Evolutionary conservation across 2,888 invertebrate genomes (phyloP).

Genomic region (Troilus luridus): DNA sequence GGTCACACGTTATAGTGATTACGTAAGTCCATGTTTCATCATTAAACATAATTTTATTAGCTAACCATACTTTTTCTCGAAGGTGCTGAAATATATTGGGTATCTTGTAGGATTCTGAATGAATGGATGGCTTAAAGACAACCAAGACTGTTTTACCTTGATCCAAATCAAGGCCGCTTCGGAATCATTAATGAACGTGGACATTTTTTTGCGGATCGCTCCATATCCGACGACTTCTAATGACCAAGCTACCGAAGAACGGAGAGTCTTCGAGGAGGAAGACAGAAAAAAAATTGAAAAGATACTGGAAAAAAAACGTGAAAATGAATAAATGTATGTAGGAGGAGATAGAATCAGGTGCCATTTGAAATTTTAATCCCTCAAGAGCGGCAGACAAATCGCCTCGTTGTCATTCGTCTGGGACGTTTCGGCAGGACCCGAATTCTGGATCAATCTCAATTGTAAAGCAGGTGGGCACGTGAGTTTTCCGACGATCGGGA

Average conservation of each 20-base stretch:
- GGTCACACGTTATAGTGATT: too few species aligned
- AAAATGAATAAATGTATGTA: constrained; percentile 44
- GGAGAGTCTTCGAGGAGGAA: constrained; percentile 10
- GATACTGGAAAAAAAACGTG: not conserved
- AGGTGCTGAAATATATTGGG: not conserved
- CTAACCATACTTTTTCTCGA: not conserved
- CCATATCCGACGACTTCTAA: constrained; percentile 44
- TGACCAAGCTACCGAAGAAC: not conserved
- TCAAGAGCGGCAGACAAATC: constrained; percentile 13
- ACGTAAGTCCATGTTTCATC: too few species aligned
- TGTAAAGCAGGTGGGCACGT: constrained; percentile 39
- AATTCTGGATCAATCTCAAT: not conserved
- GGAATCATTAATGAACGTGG: constrained; percentile 34
- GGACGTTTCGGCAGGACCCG: constrained; percentile 42
- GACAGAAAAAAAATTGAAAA: constrained; percentile 11
- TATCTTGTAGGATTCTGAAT: not conserved
- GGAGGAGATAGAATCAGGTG: constrained; percentile 33
- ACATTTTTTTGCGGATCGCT: constrained; percentile 21
- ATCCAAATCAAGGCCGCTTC: not conserved
- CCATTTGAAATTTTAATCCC: constrained; percentile 38
- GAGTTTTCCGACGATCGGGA: not conserved
- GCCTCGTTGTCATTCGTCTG: constrained; percentile 44
- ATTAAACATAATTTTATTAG: not conserved
- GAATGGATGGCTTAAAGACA: not conserved
- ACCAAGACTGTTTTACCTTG: not conserved